These are phyloP conservation scores for Strigamia crassipes DNA, from an alignment of 2,888 invertebrate species.

Conservation along the genomic window DNA sequence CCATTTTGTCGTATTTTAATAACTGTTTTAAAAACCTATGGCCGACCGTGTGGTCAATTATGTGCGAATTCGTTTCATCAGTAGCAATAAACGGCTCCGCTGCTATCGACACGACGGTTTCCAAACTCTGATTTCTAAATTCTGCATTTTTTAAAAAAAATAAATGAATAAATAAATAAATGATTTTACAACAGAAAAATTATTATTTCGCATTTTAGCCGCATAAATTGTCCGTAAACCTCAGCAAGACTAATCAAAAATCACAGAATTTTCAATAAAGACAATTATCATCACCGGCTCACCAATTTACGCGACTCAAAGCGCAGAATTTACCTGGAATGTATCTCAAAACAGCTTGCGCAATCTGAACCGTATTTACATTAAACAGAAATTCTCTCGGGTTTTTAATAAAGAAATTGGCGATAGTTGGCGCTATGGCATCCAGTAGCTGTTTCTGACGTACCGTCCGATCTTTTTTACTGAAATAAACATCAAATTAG, in stretches of 20 bases:
- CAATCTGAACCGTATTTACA: conserved; percentile 70
- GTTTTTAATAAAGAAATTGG: conserved; percentile 65
- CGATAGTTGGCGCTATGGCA: conserved; percentile 67
- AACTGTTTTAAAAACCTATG: conserved; percentile 79
- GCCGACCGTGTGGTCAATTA: conserved; percentile 73
- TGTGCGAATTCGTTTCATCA: conserved; percentile 51
- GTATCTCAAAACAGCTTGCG: conserved; percentile 72
- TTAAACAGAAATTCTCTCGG: conserved; percentile 71
- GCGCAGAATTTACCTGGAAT: conserved; percentile 59
- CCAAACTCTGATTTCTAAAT: conserved; percentile 46
- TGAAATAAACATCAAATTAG: conserved; percentile 47
- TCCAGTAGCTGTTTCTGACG: conserved; percentile 72
- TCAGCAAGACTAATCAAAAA: conserved; percentile 51
- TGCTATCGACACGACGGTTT: conserved; percentile 49
- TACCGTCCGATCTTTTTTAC: conserved; percentile 72
- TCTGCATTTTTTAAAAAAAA: conserved; percentile 15
- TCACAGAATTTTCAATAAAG: conserved; percentile 60
- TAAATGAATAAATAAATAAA: background rate
- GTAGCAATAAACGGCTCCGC: conserved; percentile 50
- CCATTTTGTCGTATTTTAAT: conserved; percentile 67
- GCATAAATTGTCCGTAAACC: background rate
- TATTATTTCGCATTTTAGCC: background rate
- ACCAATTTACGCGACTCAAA: conserved; percentile 56
- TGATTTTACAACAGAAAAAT: background rate
- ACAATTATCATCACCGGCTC: conserved; percentile 58